Percentiles rank a stretch among this genome's conserved stretches.
Conservation (phyloP, 2,888 invertebrate genomes). For the Linnaemya tessellans region DNA sequence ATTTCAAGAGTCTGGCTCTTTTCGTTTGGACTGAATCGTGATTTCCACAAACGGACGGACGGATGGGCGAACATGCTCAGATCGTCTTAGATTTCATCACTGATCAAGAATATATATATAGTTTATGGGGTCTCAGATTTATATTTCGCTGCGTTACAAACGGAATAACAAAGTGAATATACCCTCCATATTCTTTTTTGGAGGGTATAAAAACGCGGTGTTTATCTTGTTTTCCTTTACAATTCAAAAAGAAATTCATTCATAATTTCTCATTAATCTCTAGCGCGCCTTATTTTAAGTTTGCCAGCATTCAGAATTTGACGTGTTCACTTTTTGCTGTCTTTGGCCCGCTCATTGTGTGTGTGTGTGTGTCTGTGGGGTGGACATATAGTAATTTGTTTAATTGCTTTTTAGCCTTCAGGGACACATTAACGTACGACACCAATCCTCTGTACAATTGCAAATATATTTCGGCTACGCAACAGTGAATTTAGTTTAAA, state of each 20-base stretch:
- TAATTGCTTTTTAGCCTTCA: slow-evolving; percentile 82
- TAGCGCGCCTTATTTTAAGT: slow-evolving; percentile 38
- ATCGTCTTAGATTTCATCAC: no score
- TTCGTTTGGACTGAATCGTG: no score
- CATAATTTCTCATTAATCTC: slow-evolving; percentile 69
- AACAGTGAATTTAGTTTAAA: slow-evolving; percentile 42
- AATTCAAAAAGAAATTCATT: slow-evolving; percentile 64
- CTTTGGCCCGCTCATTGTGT: background rate
- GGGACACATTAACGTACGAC: slow-evolving; percentile 83
- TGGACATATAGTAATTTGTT: slow-evolving; percentile 82
- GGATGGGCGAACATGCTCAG: no score
- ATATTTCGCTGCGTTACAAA: no score
- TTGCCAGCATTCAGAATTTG: slow-evolving; percentile 16
- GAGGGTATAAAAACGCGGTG: slow-evolving; percentile 52
- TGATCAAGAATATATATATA: no score
- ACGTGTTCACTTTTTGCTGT: slow-evolving; percentile 10
- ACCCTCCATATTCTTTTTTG: no score
- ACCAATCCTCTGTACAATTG: slow-evolving; percentile 70
- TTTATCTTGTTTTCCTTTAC: slow-evolving; percentile 54
- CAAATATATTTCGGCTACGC: slow-evolving; percentile 22
- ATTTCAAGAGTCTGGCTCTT: no score
- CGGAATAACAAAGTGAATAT: no score
- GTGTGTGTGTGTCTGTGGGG: slow-evolving; percentile 73
- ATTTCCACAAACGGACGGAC: no score
- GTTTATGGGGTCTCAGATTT: no score